Conservation (phyloP, 2,888 invertebrate genomes). For the Dione juno region DNA sequence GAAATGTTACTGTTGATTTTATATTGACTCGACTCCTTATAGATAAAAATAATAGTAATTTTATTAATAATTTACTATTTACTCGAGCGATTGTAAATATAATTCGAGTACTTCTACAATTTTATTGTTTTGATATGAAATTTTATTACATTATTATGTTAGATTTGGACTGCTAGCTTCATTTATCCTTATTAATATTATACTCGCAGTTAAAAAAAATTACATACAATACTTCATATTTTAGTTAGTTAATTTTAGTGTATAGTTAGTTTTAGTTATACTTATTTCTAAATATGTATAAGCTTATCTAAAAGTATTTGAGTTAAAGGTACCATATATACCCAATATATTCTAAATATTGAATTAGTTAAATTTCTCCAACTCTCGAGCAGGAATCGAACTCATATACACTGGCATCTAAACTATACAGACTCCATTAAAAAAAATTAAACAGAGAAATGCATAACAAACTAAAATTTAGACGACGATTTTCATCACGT, state of each 20-base stretch:
- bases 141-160: constrained; percentile 7
- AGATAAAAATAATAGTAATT: neutral
- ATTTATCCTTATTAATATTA: neutral
- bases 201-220: no score
- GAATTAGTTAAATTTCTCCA: no score
- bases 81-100: neutral
- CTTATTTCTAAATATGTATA: neutral
- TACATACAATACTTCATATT: neutral
- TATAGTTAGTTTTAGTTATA: no score
- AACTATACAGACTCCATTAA: neutral
- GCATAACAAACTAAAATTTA: constrained; percentile 7
- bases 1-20: no score
- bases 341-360: no score
- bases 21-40: neutral
- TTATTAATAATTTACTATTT: neutral
- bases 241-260: no score
- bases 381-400: no score
- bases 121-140: constrained; percentile 8
- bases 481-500: neutral
- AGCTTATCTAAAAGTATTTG: no score
- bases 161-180: constrained; percentile 2
- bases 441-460: constrained; percentile 3
- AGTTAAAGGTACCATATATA: no score
- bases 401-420: no score
- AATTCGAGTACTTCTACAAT: neutral